phyloP scores from a whole-genome alignment of 2,797 vertebrate species.

The Poeciliopsis gracilis region DNA sequence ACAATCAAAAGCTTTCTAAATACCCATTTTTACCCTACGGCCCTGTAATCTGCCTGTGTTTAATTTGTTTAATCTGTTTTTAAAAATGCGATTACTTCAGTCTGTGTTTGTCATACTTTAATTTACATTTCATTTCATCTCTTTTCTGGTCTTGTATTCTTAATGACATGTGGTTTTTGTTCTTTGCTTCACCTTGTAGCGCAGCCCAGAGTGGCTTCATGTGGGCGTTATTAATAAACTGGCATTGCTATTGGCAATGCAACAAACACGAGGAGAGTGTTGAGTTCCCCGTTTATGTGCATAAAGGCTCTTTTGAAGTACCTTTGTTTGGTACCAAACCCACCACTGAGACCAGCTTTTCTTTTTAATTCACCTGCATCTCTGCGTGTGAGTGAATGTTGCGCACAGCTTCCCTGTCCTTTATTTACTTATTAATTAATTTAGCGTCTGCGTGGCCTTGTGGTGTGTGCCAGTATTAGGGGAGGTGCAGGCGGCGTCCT shows the following conservation, averaged over 20 bases:
- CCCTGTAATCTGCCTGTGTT: not conserved
- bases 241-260: not conserved
- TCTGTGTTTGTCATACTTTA: not conserved
- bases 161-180: not conserved
- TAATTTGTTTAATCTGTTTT: not conserved
- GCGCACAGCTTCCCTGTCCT: not conserved
- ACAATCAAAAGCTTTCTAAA: not conserved
- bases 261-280: not conserved
- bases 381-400: not conserved
- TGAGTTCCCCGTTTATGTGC: not conserved
- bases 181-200: not conserved
- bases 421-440: constrained; percentile 28
- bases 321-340: constrained; percentile 2
- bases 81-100: not conserved
- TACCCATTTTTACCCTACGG: not conserved
- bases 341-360: not conserved
- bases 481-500: constrained; percentile 17
- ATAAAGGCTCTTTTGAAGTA: not conserved
- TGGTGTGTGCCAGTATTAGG: constrained; percentile 8
- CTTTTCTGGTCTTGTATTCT: not conserved
- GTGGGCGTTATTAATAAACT: not conserved
- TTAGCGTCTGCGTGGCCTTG: constrained; percentile 7
- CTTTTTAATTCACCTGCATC: not conserved
- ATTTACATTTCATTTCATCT: not conserved
- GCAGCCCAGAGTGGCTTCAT: not conserved